Base-by-base conservation (phyloP, 2,113 vertebrate genomes). In the Labeo catla region DNA sequence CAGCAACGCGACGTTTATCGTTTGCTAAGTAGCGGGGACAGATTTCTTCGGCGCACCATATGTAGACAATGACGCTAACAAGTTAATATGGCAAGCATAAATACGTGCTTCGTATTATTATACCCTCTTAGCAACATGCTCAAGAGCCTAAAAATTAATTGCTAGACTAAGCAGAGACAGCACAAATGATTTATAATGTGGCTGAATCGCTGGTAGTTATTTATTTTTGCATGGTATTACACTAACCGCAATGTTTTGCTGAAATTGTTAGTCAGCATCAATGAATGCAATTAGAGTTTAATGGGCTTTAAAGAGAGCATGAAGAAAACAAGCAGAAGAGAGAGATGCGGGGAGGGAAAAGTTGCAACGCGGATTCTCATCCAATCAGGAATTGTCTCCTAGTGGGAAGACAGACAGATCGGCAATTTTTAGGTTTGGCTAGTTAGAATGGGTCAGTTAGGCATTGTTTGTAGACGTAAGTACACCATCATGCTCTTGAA, bases 221-320 rank as follows among this genome's bases (percentile, higher is more conserved):
- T 91, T 92, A 89, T 91, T 91, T 91, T 92, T 86, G 89, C 86
- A 87, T 87, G 86, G 88, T 89, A 89, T 91, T 89, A 89, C 85
- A 91, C 84, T 81, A 88, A 90, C 90, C 87, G 77, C 90, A 87
- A 85, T 86, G 83, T 88, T 88, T 87, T 85, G 76, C 88, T 89
- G 89, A 91, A 89, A 88, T 89, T 91, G 89, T 90, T 91, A 91
- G 90, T 92, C 91, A 91, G 90, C 87, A 90, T 84, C 87, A 88
- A 91, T 90, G 90, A 92, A 90, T 86, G 89, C 90, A 92, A 92
- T 92, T 90, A 91, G 90, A 90, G 81, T 88, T 91, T 91, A 91
- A 91, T 92, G 91, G 89, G 86, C 90, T 92, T 90, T 92, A 90
- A 91, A 91, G 89, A 90, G 86, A 87, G 76, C 82, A 88, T 68